phyloP scores from a whole-genome alignment of 1,140 invertebrate species.

The Drosophila ananassae region DNA sequence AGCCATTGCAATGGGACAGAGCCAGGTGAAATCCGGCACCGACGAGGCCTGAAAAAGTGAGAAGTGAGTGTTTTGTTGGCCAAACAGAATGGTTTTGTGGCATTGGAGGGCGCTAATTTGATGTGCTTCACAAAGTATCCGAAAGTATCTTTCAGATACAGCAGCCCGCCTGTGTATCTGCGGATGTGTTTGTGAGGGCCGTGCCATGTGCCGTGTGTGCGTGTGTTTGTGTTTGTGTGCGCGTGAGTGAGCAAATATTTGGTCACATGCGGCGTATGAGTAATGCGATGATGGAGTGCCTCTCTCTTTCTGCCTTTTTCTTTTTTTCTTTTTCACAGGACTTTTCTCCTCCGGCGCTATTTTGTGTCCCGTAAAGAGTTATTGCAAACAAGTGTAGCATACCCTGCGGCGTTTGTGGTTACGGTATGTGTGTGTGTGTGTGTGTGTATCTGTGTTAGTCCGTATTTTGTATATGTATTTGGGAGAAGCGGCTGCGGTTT shows the following conservation, averaged over 20 bases:
- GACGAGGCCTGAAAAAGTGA: neutral
- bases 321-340: neutral
- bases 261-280: conserved; percentile 51
- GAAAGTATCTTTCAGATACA: conserved; percentile 34
- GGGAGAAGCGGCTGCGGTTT: conserved; percentile 16
- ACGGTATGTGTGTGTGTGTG: conserved; percentile 7
- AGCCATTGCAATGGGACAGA: conserved; percentile 10
- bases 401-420: conserved; percentile 54
- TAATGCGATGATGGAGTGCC: conserved; percentile 38
- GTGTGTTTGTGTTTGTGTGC: conserved; percentile 2
- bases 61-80: conserved; percentile 31
- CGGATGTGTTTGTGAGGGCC: conserved; percentile 1
- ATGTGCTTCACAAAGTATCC: conserved; percentile 31
- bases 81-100: conserved; percentile 45
- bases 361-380: conserved; percentile 19
- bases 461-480: conserved; percentile 10
- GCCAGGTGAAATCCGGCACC: neutral
- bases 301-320: neutral
- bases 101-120: conserved; percentile 45
- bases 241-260: conserved; percentile 54
- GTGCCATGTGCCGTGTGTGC: neutral
- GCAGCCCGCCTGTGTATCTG: conserved; percentile 1
- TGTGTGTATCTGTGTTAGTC: neutral
- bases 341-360: neutral
- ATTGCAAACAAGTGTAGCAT: conserved; percentile 62